A percentile compares a stretch with the other conserved stretches of the same genome.
Conservation (phyloP, 1,140 invertebrate species). For the Megalonaias nervosa region DNA sequence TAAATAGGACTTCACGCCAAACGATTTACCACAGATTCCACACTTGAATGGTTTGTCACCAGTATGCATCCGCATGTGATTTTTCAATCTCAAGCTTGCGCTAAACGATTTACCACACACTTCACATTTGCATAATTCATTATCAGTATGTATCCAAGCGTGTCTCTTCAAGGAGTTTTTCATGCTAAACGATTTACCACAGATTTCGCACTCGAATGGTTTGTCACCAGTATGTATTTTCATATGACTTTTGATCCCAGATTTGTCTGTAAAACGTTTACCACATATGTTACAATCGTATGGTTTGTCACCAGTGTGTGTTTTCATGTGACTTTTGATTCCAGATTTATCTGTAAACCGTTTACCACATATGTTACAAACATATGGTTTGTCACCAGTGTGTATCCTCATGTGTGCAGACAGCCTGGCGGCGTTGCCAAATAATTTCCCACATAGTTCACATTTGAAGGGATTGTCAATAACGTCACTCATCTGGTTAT, state of each 20-base stretch:
- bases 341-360: no score
- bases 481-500: no score
- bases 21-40: constrained; percentile 22
- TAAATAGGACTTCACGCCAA: constrained; percentile 8
- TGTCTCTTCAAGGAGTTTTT: constrained; percentile 90
- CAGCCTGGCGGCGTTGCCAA: no score
- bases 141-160: constrained; percentile 7
- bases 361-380: no score
- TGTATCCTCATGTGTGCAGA: no score
- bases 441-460: no score
- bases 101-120: constrained; percentile 18
- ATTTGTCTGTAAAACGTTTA: constrained; percentile 88
- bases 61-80: constrained; percentile 28
- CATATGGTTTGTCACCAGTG: no score
- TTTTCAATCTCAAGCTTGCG: constrained; percentile 3
- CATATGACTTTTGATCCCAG: constrained; percentile 12
- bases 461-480: no score
- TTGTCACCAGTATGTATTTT: constrained; percentile 19
- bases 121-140: constrained; percentile 12
- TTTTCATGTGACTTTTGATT: constrained; percentile 13
- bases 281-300: constrained; percentile 90
- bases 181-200: constrained; percentile 89
- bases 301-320: constrained; percentile 89
- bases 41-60: constrained; percentile 27
- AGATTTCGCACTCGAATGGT: constrained; percentile 82